A percentile compares a stretch with the other conserved stretches of the same genome.
Conservation (phyloP, 2,888 invertebrate species). For the Mythimna ferrago region DNA sequence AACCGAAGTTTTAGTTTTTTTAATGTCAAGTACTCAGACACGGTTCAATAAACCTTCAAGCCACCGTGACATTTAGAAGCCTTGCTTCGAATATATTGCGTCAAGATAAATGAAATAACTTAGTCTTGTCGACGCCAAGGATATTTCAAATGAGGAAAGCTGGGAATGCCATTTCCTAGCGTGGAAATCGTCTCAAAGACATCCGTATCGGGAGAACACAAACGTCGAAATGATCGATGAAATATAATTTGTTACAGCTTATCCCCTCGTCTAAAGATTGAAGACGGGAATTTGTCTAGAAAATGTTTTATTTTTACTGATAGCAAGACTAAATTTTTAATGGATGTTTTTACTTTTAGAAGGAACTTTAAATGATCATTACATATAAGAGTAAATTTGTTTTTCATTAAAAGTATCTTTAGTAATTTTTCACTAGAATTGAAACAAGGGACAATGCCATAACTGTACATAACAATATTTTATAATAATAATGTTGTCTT, state of each 20-base stretch:
- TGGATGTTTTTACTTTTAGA: not conserved
- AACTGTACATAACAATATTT: not conserved
- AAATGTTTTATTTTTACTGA: slow-evolving; percentile 55
- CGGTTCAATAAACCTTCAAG: slow-evolving; percentile 30
- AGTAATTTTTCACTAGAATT: not conserved
- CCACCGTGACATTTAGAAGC: slow-evolving; percentile 26
- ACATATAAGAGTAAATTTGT: no score
- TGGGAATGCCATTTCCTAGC: slow-evolving; percentile 33
- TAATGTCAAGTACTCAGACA: slow-evolving; percentile 1
- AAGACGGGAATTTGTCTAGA: slow-evolving; percentile 50
- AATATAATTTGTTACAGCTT: slow-evolving; percentile 67
- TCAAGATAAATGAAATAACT: slow-evolving; percentile 44
- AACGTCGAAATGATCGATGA: slow-evolving; percentile 63
- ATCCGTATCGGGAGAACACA: slow-evolving; percentile 39
- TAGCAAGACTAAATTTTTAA: slow-evolving; percentile 22
- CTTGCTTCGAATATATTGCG: slow-evolving; percentile 22
- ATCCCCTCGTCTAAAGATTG: slow-evolving; percentile 50
- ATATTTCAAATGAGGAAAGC: slow-evolving; percentile 42
- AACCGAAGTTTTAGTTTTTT: not conserved
- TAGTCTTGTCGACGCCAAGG: slow-evolving; percentile 30
- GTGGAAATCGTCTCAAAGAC: slow-evolving; percentile 10
- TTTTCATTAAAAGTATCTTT: no score
- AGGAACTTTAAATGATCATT: not conserved
- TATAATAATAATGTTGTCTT: not conserved
- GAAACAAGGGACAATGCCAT: not conserved